Evolutionary conservation across 2,888 invertebrate genomes (phyloP).

Genomic region (Parapristionchus giblindavisi): DNA sequence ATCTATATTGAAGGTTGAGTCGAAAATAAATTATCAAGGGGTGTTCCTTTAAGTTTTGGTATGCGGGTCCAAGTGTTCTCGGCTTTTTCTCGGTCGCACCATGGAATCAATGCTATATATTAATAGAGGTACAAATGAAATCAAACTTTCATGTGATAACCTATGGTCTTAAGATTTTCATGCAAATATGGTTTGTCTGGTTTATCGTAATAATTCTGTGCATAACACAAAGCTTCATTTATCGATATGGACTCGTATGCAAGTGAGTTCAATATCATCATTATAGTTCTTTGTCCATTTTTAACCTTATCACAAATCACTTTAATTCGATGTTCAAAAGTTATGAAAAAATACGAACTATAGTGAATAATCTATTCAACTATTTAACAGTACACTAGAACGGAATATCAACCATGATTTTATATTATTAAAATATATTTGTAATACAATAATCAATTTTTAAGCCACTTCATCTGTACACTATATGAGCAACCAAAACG

Average conservation of each 20-base stretch:
- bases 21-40: neutral
- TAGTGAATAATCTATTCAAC: neutral
- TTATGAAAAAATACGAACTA: neutral
- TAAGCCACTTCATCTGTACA: neutral
- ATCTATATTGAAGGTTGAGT: too few species aligned
- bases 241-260: slow-evolving; percentile 19
- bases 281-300: neutral
- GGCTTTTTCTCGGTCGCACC: neutral
- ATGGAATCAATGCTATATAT: neutral
- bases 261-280: too few species aligned
- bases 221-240: slow-evolving; percentile 9
- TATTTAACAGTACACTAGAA: too few species aligned
- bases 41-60: neutral
- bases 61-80: neutral
- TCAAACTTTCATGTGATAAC: neutral
- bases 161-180: neutral
- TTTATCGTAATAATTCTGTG: neutral
- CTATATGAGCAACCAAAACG: too few species aligned
- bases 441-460: neutral
- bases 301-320: neutral
- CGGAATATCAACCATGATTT: too few species aligned
- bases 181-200: neutral
- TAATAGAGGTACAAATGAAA: neutral
- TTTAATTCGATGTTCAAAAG: neutral
- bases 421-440: too few species aligned